Conservation (phyloP, 2,888 invertebrate species). For the Pachycephus smyrnensis region DNA sequence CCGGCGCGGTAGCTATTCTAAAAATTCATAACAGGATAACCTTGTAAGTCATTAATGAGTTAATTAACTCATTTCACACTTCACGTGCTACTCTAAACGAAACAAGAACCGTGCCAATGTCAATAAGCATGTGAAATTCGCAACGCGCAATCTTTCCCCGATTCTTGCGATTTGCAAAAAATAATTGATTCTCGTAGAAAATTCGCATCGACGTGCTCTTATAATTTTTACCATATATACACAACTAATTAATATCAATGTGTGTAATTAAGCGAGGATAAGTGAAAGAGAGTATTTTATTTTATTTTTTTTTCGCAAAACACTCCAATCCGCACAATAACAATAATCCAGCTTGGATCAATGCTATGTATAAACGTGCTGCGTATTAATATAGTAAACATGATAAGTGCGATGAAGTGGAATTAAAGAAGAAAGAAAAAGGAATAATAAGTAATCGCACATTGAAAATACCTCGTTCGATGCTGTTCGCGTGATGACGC, state of each 20-base stretch:
- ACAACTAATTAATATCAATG: too few relatives aligned
- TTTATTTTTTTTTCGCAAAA: neutral
- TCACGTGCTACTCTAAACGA: neutral
- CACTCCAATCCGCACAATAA: neutral
- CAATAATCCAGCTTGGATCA: neutral
- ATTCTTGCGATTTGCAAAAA: neutral
- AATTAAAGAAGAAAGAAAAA: slow-evolving; percentile 11
- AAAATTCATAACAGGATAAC: neutral
- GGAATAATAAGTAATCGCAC: slow-evolving; percentile 5
- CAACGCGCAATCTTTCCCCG: neutral
- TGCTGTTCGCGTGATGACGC: slow-evolving; percentile 11
- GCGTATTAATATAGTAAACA: slow-evolving; percentile 39
- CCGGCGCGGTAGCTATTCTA: neutral
- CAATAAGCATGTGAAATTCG: neutral
- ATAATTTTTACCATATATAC: too few relatives aligned
- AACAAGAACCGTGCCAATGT: neutral
- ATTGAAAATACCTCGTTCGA: slow-evolving; percentile 1
- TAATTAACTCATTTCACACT: neutral
- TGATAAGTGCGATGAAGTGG: slow-evolving; percentile 30
- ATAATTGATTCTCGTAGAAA: too few relatives aligned
- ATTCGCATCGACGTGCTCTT: too few relatives aligned
- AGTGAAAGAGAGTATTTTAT: too few relatives aligned
- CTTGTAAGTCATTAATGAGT: neutral
- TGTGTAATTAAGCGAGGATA: too few relatives aligned
- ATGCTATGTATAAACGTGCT: neutral